Evolutionary conservation across 2,113 vertebrate species (phyloP), one percentile per base, ranked within the genome.

Genomic region (Petrocephalus microphthalmus): DNA sequence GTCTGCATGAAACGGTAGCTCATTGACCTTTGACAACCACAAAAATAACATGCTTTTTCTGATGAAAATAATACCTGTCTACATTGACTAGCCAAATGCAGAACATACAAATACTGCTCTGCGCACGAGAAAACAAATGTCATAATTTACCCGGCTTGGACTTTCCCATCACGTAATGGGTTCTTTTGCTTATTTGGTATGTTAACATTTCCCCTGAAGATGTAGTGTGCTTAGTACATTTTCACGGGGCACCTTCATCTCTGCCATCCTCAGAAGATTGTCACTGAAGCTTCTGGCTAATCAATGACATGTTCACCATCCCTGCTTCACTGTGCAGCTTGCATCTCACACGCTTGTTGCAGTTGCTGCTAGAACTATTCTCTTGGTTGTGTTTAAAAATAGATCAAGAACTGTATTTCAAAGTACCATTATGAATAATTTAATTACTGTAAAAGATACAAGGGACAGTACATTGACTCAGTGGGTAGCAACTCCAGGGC

Each of bases 141-240:
- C 87, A 88, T 54, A 82, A 54, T 56, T 33, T 78, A 81, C 67
- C 51, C 29, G 2, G 29, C 33, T 19, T 81, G 87, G 87, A 88
- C 87, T 88, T 88, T 88, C 87, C 87, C 87, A 45, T 20, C 74
- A 25, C 74, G 74, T 45, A 83, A 88, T 25, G 87, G 71, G 71
- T 56, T 88, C 67, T 53, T 78, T 33, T 74, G 33, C 37, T 37
- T 78, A 42, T 11, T 81, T 81, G 71, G 67, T 78, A 53, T 81
- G 71, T 88, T 88, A 42, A 53, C 52, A 81, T 53, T 88, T 88
- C 87, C 87, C 81, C 51, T 47, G 87, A 82, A 88, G 67, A 88
- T 78, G 22, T 37, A 52, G 67, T 74, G 87, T 47, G 64, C 74
- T 71, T 85, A 47, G 47, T 17, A 54, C 17, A 37, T 45, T 67